Percentiles rank a stretch among this genome's conserved stretches.
Conservation (phyloP, 2,797 vertebrate species). For the Malacoraja senta region DNA sequence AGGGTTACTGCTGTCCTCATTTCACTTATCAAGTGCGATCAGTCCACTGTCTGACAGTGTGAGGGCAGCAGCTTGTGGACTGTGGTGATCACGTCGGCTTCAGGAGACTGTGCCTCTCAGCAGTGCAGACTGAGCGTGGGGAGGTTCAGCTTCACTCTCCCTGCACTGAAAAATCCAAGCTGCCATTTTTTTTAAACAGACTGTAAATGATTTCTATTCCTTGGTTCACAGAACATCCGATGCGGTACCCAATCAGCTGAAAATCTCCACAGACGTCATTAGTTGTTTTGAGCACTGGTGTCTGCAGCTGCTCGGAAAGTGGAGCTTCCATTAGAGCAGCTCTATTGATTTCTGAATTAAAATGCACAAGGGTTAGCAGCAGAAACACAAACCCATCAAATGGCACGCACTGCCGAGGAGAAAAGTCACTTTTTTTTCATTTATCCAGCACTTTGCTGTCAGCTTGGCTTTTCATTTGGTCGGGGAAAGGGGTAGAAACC, state of each 20-base stretch:
- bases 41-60: not conserved
- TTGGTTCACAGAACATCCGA: constrained; percentile 70
- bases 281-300: constrained; percentile 46
- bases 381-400: constrained; percentile 41
- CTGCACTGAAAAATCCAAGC: constrained; percentile 48
- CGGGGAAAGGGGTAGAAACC: constrained; percentile 43
- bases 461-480: constrained; percentile 43
- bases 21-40: not conserved
- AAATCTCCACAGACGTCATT: constrained; percentile 60
- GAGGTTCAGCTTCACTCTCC: constrained; percentile 40
- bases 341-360: constrained; percentile 62
- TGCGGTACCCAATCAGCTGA: constrained; percentile 64
- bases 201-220: constrained; percentile 59
- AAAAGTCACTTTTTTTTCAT: constrained; percentile 44
- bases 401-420: constrained; percentile 42
- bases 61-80: constrained; percentile 29
- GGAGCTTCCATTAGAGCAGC: constrained; percentile 59
- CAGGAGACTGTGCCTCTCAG: constrained; percentile 29
- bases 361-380: constrained; percentile 51
- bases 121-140: constrained; percentile 40
- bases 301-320: constrained; percentile 48
- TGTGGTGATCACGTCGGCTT: not conserved
- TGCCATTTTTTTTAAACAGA: constrained; percentile 47
- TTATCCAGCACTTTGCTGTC: constrained; percentile 43
- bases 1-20: not conserved